Evolutionary conservation across 1,140 invertebrate genomes (phyloP), one percentile per base, ranked within the genome.

Genomic region (Rhyacophila brunnea): DNA sequence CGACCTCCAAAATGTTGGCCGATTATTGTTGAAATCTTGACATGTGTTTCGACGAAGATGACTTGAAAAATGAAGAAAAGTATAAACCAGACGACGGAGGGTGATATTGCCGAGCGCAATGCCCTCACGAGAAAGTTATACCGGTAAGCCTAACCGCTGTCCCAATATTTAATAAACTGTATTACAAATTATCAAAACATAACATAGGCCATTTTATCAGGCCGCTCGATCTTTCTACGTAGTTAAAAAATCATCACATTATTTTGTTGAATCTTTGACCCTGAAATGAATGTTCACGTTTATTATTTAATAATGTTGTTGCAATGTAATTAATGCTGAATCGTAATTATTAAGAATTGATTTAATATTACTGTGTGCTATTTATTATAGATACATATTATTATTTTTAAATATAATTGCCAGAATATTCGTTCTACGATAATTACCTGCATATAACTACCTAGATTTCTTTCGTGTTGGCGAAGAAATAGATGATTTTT

Each of bases 41-140:
- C 54, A 57, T 57, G 54, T 57, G 54, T 57, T 57, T 42, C 28
- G 35, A n/a, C 40, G 46, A 57, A 49, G 28, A 57, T 57, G 54
- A 57, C 54, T 57, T 57, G 54, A 57, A 57, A 49, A 57, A 57
- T 57, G 54, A 57, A 48, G 54, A 57, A 57, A 57, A 57, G 54
- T 57, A 14, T 57, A 14, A 57, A 49, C 42, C 54, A 57, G 54
- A 57, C 54, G 54, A 48, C 45, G 45, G 54, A 57, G 19, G 54
- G 54, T 57, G 54, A 57, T 48, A 32, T 44, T 34, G 43, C 55
- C 1, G 62, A 64, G 45, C 56, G 53, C 40, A 58, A 58, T 47
- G 62, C 62, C 28, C 62, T 54, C 45, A 64, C 62, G 6, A 54
- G 62, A 17, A 64, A 59, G 55, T 43, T 64, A 43, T 59, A 59